A percentile compares a stretch with the other conserved stretches of the same genome.
Conservation (phyloP, 2,888 invertebrate genomes). For the Autographa gamma region DNA sequence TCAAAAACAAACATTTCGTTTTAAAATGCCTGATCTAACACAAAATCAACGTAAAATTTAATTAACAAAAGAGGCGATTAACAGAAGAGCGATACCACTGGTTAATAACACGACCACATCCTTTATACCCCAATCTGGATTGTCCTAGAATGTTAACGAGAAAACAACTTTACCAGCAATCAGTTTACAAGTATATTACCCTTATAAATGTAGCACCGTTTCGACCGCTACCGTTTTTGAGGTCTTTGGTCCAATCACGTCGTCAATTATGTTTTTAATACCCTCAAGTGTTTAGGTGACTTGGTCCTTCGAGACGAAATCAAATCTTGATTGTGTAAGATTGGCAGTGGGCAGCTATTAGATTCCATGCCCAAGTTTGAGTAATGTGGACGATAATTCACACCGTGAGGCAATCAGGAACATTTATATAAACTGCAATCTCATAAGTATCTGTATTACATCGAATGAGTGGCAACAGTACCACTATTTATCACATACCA, state of each 20-base stretch:
- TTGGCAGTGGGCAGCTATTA: neutral
- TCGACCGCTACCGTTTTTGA: conserved; percentile 24
- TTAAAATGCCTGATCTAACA: too few relatives aligned
- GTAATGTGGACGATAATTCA: neutral
- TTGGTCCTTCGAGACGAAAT: conserved; percentile 12
- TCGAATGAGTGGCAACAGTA: conserved; percentile 20
- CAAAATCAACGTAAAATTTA: too few relatives aligned
- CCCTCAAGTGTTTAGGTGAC: neutral
- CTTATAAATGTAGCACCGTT: conserved; percentile 25
- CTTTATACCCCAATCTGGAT: conserved; percentile 18
- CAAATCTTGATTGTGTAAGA: neutral
- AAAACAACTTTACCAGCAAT: conserved; percentile 16
- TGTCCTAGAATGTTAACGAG: conserved; percentile 30
- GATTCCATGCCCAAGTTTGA: neutral
- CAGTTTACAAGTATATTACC: conserved; percentile 20
- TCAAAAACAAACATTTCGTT: too few relatives aligned
- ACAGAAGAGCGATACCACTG: neutral
- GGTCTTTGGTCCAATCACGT: conserved; percentile 5
- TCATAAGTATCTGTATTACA: conserved; percentile 24
- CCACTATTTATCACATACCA: conserved; percentile 54
- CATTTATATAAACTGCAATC: conserved; percentile 31
- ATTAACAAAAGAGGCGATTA: neutral
- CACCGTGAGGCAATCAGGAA: conserved; percentile 21
- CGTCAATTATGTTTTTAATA: conserved; percentile 15
- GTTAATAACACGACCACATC: conserved; percentile 9